phyloP scores from a whole-genome alignment of 2,888 invertebrate species.

The Gandaritis pyraliata region DNA sequence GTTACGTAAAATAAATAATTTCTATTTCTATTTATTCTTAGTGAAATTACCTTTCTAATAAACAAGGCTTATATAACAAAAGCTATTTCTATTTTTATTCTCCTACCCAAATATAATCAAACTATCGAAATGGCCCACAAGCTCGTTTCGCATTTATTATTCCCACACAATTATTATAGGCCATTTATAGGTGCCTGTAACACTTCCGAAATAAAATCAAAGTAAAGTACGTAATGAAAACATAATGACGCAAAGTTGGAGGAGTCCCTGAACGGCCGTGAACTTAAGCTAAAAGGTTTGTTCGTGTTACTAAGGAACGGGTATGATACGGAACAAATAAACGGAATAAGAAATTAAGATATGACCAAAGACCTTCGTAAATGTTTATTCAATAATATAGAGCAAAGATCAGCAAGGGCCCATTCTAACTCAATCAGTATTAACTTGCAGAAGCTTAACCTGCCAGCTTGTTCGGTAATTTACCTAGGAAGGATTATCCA shows the following conservation, averaged over 20 bases:
- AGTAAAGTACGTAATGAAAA: constrained; percentile 43
- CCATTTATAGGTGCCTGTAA: constrained; percentile 32
- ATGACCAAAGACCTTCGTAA: no score
- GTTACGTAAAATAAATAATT: no score
- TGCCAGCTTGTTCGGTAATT: no score
- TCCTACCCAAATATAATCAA: constrained; percentile 22
- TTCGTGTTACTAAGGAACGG: constrained; percentile 16
- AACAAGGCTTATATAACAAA: constrained; percentile 7
- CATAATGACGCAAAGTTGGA: constrained; percentile 40
- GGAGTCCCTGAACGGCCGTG: constrained; percentile 41
- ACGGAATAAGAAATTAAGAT: neutral
- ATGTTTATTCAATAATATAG: no score
- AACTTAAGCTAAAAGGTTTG: constrained; percentile 33
- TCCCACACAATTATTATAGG: constrained; percentile 25
- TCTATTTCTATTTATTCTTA: neutral
- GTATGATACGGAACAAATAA: constrained; percentile 6
- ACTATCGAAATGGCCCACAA: constrained; percentile 31
- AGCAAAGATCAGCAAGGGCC: no score
- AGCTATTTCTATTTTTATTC: constrained; percentile 21
- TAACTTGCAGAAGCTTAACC: no score
- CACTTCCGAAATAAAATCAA: constrained; percentile 43
- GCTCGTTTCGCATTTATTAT: constrained; percentile 37
- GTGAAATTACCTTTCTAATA: neutral
- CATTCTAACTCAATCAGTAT: no score
- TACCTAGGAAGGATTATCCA: no score